These are phyloP conservation scores for Temnothorax ravouxi DNA, from an alignment of 2,888 invertebrate species.

Conservation along the genomic window DNA sequence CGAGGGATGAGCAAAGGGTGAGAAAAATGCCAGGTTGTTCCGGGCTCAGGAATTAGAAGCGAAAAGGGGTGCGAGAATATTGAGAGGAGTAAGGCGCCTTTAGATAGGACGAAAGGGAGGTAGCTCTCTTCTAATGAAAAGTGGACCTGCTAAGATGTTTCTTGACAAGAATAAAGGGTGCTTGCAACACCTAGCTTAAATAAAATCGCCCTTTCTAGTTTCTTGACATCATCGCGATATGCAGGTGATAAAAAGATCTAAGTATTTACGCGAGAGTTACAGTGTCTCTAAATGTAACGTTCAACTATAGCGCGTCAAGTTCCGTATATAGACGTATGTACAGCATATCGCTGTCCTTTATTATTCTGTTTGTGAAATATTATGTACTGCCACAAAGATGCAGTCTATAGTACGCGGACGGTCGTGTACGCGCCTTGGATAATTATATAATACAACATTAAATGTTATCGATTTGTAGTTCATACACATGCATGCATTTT, in stretches of 20 bases:
- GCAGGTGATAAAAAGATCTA: background rate
- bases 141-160: conserved; percentile 32
- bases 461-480: conserved; percentile 3
- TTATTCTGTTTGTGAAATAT: conserved; percentile 21
- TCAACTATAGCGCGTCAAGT: background rate
- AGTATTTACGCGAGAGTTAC: background rate
- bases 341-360: background rate
- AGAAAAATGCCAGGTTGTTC: conserved; percentile 81
- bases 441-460: background rate
- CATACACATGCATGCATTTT: background rate
- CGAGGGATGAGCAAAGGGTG: conserved; percentile 74
- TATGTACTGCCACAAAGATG: background rate
- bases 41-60: conserved; percentile 80
- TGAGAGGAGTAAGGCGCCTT: conserved; percentile 68
- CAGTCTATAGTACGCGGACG: background rate
- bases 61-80: conserved; percentile 63
- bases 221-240: background rate
- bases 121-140: conserved; percentile 70
- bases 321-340: background rate
- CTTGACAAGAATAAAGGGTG: conserved; percentile 59
- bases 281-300: background rate
- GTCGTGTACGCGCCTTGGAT: background rate
- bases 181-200: background rate
- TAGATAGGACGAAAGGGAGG: conserved; percentile 63
- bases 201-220: background rate